phyloP scores from a whole-genome alignment of 2,888 invertebrate species.

The Allacma fusca region DNA sequence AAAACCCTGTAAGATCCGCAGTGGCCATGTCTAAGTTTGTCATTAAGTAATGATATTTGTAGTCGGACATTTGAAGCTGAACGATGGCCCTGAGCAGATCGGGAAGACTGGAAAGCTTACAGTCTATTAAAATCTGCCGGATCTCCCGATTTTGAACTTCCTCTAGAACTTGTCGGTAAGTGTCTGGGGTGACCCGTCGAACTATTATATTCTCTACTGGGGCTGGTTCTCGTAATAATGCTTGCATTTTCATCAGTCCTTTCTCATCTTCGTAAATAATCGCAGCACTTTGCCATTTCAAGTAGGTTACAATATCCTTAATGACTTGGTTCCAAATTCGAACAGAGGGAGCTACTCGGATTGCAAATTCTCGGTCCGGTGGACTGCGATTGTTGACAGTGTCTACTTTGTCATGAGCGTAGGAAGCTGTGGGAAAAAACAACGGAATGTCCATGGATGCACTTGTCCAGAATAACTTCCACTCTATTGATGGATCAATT shows the following conservation, averaged over 20 bases:
- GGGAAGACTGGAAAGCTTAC: slow-evolving; percentile 62
- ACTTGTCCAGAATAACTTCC: slow-evolving; percentile 59
- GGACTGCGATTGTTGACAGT: neutral
- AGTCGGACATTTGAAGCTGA: slow-evolving; percentile 77
- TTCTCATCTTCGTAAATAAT: slow-evolving; percentile 58
- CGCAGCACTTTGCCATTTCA: slow-evolving; percentile 51
- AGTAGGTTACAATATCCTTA: slow-evolving; percentile 52
- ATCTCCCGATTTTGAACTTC: slow-evolving; percentile 66
- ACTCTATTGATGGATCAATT: slow-evolving; percentile 57
- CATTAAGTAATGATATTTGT: slow-evolving; percentile 83
- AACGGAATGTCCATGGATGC: slow-evolving; percentile 57
- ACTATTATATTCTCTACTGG: slow-evolving; percentile 64
- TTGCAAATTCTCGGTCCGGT: slow-evolving; percentile 56
- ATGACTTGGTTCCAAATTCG: slow-evolving; percentile 49
- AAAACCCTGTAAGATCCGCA: slow-evolving; percentile 56
- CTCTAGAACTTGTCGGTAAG: slow-evolving; percentile 65
- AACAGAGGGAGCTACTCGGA: slow-evolving; percentile 54
- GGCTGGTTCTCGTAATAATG: slow-evolving; percentile 65
- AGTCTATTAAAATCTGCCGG: slow-evolving; percentile 66
- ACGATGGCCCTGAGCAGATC: slow-evolving; percentile 56
- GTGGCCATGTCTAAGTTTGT: slow-evolving; percentile 69
- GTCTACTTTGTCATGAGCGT: slow-evolving; percentile 49
- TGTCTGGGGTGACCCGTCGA: slow-evolving; percentile 64
- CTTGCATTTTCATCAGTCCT: slow-evolving; percentile 67
- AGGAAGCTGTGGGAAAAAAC: slow-evolving; percentile 57